Evolutionary conservation across 1,140 invertebrate genomes (phyloP).

Genomic region (Protaetia brevitarsis): DNA sequence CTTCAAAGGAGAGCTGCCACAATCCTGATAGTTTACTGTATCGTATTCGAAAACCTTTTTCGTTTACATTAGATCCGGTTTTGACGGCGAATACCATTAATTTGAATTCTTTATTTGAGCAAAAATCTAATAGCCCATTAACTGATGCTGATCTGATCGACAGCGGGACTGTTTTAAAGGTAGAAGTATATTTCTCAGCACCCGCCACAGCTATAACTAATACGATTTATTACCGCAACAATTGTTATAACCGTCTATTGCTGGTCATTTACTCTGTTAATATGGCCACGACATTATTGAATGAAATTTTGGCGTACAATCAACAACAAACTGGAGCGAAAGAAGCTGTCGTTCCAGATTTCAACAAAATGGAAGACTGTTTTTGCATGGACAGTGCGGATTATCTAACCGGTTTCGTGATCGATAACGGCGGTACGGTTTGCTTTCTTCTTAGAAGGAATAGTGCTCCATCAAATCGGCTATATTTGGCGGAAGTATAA

Average conservation of each 20-base stretch:
- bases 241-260: constrained; percentile 5
- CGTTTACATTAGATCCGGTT: not conserved
- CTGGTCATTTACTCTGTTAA: not conserved
- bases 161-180: constrained; percentile 15
- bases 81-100: constrained; percentile 22
- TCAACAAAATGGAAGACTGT: not conserved
- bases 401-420: constrained; percentile 29
- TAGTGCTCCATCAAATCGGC: constrained; percentile 26
- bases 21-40: constrained; percentile 12
- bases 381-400: constrained; percentile 1
- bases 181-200: constrained; percentile 22
- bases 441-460: constrained; percentile 33
- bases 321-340: not conserved
- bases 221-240: not conserved
- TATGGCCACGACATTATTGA: not conserved
- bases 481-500: constrained; percentile 27
- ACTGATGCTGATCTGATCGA: not conserved
- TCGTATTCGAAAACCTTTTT: not conserved
- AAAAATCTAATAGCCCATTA: not conserved
- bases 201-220: not conserved
- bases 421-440: constrained; percentile 30
- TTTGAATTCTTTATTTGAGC: not conserved
- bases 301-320: constrained; percentile 3
- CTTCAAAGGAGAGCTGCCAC: constrained; percentile 12
- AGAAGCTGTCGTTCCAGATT: not conserved